Conservation (phyloP, 2,888 invertebrate genomes). For the Apotomis betuletana region DNA sequence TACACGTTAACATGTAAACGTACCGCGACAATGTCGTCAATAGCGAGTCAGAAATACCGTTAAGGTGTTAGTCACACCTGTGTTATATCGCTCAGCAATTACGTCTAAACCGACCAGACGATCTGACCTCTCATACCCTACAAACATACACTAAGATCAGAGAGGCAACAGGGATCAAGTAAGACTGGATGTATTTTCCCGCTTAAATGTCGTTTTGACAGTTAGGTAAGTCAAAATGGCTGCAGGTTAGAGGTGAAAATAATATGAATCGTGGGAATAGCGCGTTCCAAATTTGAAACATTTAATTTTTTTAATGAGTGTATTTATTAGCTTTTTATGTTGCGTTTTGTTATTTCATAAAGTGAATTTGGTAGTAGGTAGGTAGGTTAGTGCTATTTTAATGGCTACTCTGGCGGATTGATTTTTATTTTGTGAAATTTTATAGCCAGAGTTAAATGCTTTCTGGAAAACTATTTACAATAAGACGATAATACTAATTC, state of each 20-base stretch:
- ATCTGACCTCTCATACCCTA: slow-evolving; percentile 47
- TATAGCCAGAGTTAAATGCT: no score
- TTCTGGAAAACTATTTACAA: no score
- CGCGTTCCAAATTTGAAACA: slow-evolving; percentile 32
- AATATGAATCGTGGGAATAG: slow-evolving; percentile 71
- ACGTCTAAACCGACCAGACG: slow-evolving; percentile 57
- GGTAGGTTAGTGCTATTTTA: no score
- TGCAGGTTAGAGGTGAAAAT: slow-evolving; percentile 72
- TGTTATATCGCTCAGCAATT: slow-evolving; percentile 69
- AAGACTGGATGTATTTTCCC: slow-evolving; percentile 52
- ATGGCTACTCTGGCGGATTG: no score
- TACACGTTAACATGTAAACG: slow-evolving; percentile 43
- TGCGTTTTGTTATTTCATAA: neutral
- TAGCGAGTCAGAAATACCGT: slow-evolving; percentile 64
- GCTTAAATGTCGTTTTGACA: slow-evolving; percentile 68
- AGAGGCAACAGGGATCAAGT: slow-evolving; percentile 48
- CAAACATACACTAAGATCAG: slow-evolving; percentile 24
- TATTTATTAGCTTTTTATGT: neutral
- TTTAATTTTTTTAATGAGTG: slow-evolving; percentile 25
- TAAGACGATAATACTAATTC: no score
- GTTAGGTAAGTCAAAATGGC: slow-evolving; percentile 68
- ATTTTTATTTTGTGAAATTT: no score
- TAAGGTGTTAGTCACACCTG: slow-evolving; percentile 67
- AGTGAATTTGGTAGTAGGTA: no score
- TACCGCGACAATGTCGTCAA: slow-evolving; percentile 39